Base-by-base conservation (phyloP, 2,113 vertebrate genomes). In the Catharus minimus region DNA sequence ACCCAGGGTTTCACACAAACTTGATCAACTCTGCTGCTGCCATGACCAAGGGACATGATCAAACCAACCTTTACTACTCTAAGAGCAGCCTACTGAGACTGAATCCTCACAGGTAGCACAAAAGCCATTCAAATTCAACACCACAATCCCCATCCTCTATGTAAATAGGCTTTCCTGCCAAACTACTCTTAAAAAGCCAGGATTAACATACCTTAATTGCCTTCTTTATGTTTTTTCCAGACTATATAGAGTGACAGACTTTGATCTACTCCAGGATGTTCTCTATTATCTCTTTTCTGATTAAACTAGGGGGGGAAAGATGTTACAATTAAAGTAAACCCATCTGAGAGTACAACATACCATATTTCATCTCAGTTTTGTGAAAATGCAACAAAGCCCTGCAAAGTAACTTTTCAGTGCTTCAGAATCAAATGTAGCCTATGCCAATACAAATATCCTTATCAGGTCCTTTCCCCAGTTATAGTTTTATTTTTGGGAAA, bases 1-100 rank as follows among this genome's bases (percentile, higher is more conserved):
- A 77, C 19, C n/a, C 39, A 46, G 0, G 39, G 36, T 44, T 84
- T 86, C 5, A 3, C 5, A 77, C 0, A 0, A 15, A 22, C 39
- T 43, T 28, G 8, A 75, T 52, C 60, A 81, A 12, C 24, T 26
- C 52, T 47, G 16, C 18, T 1, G 0, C 38, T 41, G n/a, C 55
- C 24, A 16, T 13, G 50, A 79, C 20, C 15, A 49, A 64, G 17
- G 36, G 21, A 71, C 14, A 2, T 36, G 15, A 82, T 4, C 39
- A 49, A 78, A 72, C 22, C n/a, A 60, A 23, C 22, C 24, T 65
- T 19, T 19, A 23, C 14, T 15, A 1, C 44, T 66, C 62, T 21
- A 65, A 76, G 10, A 72, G n/a, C 27, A 80, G 38, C 33, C 56
- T 38, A 6, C 39, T 28, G n/a, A 87, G 41, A 13, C 7, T 30